phyloP scores from a whole-genome alignment of 2,113 vertebrate genomes.

The Campylomormyrus tamandua region DNA sequence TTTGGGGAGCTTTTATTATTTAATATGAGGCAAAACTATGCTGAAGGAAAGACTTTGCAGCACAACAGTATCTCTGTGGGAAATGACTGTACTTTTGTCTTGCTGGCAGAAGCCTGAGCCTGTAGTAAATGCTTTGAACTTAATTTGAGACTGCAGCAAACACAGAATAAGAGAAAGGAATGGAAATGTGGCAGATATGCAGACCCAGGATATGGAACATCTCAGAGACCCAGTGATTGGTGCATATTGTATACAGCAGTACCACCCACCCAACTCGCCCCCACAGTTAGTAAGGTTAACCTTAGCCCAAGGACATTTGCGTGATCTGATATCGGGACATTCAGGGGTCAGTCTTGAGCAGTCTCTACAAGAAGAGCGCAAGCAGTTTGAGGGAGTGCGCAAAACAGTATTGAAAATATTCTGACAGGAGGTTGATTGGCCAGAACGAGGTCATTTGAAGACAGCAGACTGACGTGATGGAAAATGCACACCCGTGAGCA shows the following conservation, averaged over 20 bases:
- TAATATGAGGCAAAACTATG: not conserved
- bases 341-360: not conserved
- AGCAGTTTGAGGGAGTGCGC: not conserved
- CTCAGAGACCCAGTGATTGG: not conserved
- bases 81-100: not conserved
- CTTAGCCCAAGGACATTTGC: not conserved
- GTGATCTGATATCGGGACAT: not conserved
- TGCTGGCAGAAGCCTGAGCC: not conserved
- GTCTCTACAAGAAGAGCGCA: not conserved
- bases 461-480: not conserved
- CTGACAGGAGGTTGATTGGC: not conserved
- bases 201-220: not conserved
- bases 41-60: not conserved
- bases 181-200: not conserved
- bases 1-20: not conserved
- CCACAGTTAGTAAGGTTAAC: not conserved
- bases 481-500: not conserved
- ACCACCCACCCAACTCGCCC: not conserved
- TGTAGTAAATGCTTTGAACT: not conserved
- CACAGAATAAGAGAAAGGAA: not conserved
- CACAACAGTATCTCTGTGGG: not conserved
- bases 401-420: not conserved
- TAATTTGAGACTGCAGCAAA: not conserved
- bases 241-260: not conserved
- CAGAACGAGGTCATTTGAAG: not conserved